A percentile compares a stretch with the other conserved stretches of the same genome.
phyloP scores from a whole-genome alignment of 2,888 invertebrate genomes.

The Leucophenga maculata region DNA sequence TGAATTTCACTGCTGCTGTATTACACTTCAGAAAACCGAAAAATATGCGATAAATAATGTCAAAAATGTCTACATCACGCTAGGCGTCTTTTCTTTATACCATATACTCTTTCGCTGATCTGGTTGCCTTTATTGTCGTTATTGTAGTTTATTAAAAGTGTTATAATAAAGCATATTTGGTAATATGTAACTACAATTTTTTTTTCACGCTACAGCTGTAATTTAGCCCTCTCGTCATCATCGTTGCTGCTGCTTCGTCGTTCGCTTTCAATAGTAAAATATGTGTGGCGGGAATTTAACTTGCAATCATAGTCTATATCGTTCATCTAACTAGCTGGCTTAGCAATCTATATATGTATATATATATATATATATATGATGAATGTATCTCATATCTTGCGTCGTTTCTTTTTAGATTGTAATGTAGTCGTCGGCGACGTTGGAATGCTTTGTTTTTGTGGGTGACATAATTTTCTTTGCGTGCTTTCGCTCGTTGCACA shows the following conservation, averaged over 20 bases:
- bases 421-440: neutral
- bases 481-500: too few species aligned
- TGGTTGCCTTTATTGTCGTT: neutral
- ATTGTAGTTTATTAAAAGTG: conserved; percentile 13
- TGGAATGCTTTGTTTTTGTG: too few species aligned
- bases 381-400: too few species aligned
- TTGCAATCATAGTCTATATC: too few species aligned
- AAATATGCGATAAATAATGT: conserved; percentile 14
- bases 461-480: too few species aligned
- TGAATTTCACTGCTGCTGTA: neutral
- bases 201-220: neutral
- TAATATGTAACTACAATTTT: neutral
- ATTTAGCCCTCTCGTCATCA: too few species aligned
- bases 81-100: neutral
- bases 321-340: too few species aligned
- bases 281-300: too few species aligned
- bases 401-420: neutral
- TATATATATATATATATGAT: too few species aligned
- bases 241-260: too few species aligned
- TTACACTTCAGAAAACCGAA: neutral
- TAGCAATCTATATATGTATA: too few species aligned
- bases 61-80: conserved; percentile 18
- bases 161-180: conserved; percentile 22
- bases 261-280: too few species aligned
- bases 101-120: neutral